phyloP scores from a whole-genome alignment of 35 echinoderm and acorn worm genomes.

The Apostichopus japonicus region DNA sequence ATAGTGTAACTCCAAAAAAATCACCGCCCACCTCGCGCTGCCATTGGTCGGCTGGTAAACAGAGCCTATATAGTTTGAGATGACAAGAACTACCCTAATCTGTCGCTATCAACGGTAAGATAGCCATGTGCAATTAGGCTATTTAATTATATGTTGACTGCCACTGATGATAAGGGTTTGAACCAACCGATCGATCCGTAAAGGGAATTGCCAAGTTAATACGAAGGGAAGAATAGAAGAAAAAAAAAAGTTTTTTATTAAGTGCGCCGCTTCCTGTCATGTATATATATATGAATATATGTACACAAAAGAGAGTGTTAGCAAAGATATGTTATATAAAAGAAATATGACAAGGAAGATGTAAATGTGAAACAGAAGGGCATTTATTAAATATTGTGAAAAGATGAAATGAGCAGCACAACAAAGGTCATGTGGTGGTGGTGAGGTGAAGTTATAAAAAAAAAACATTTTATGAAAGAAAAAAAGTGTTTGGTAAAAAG shows the following conservation, averaged over 20 bases:
- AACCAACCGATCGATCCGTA: not conserved
- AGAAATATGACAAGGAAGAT: too few relatives aligned
- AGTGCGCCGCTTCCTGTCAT: conserved; percentile 8
- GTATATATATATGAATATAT: not conserved
- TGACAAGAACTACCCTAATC: conserved; percentile 66
- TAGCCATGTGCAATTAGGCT: conserved; percentile 64
- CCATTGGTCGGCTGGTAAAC: conserved; percentile 60
- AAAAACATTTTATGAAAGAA: too few relatives aligned
- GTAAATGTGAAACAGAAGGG: too few relatives aligned
- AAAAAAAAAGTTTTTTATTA: not conserved
- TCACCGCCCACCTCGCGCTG: conserved; percentile 53
- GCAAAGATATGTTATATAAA: too few relatives aligned
- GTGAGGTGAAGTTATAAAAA: too few relatives aligned
- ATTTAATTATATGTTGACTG: conserved; percentile 84
- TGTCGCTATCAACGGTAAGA: conserved; percentile 61
- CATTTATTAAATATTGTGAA: too few relatives aligned
- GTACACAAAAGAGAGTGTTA: not conserved
- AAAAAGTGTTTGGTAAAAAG: too few relatives aligned
- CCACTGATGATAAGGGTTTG: conserved; percentile 34
- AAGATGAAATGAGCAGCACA: too few relatives aligned
- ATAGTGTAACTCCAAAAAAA: conserved; percentile 49
- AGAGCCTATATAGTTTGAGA: conserved; percentile 38
- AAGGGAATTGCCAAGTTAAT: conserved; percentile 12
- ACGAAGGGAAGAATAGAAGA: not conserved
- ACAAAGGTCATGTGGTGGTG: too few relatives aligned